Conservation (phyloP, 2,888 invertebrate species). For the Drosophila formosana region DNA sequence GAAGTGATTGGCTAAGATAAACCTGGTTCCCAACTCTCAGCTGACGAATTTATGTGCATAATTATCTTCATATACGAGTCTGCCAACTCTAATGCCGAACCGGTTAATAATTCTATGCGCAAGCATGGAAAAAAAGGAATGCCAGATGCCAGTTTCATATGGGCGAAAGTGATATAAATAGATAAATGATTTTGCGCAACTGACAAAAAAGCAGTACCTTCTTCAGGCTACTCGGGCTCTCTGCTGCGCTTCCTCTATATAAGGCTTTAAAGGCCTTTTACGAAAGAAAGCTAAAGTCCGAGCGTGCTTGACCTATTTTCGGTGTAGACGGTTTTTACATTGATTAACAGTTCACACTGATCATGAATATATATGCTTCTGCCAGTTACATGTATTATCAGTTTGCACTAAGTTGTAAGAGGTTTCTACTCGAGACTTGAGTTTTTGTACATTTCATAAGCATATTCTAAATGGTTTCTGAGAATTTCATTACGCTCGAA, state of each 20-base stretch:
- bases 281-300: not conserved
- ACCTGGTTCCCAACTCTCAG: not conserved
- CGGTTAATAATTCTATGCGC: constrained; percentile 1
- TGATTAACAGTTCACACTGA: not conserved
- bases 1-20: not conserved
- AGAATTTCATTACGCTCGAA: constrained; percentile 1
- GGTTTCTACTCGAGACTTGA: too few species aligned
- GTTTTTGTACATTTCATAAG: not conserved
- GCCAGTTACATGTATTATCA: not conserved
- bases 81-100: not conserved
- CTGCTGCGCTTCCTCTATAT: not conserved
- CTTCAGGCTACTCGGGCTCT: not conserved
- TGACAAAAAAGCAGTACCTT: not conserved
- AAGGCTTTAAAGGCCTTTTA: not conserved
- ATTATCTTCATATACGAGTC: not conserved
- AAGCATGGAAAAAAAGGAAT: not conserved
- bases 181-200: constrained; percentile 2
- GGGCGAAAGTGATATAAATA: constrained; percentile 5
- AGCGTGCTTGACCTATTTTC: not conserved
- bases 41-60: not conserved
- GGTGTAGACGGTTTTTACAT: too few species aligned
- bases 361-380: not conserved
- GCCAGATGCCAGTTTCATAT: constrained; percentile 2
- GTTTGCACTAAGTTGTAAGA: not conserved
- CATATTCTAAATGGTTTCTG: constrained; percentile 1